Percentiles rank a stretch among this genome's conserved stretches.
phyloP scores from a whole-genome alignment of 1,140 invertebrate species.

The Philotrypesis tridentata region DNA sequence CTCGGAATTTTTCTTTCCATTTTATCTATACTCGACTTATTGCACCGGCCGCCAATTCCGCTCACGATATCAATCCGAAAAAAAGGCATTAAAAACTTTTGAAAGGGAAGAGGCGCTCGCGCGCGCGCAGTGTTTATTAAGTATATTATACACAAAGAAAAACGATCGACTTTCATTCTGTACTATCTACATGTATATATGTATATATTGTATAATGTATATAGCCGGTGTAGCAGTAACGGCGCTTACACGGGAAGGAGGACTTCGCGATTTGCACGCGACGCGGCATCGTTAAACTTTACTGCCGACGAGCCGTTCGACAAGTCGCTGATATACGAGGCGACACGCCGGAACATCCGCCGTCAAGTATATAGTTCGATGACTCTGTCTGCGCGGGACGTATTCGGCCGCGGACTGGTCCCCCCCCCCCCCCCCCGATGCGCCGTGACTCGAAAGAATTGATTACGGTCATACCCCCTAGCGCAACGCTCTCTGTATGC shows the following conservation, averaged over 20 bases:
- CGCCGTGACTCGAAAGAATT: not conserved
- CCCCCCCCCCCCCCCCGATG: not conserved
- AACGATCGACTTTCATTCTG: not conserved
- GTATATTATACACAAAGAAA: no score
- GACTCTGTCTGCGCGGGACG: not conserved
- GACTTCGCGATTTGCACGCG: not conserved
- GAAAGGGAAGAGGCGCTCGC: no score
- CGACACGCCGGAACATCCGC: not conserved
- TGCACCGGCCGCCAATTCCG: no score
- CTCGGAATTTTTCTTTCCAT: not conserved
- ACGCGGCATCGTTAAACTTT: conserved; percentile 16
- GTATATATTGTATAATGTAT: no score
- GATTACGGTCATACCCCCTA: not conserved
- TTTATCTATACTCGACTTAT: no score
- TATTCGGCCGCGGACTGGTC: not conserved
- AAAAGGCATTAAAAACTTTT: not conserved
- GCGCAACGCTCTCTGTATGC: no score
- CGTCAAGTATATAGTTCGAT: not conserved
- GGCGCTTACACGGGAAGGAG: not conserved
- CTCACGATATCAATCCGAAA: no score
- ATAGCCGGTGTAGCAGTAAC: no score
- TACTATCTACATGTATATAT: no score
- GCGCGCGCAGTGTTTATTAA: no score
- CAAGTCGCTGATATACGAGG: not conserved
- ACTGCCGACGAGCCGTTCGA: not conserved